phyloP scores from a whole-genome alignment of 2,888 invertebrate species.

The Drosophila differens region DNA sequence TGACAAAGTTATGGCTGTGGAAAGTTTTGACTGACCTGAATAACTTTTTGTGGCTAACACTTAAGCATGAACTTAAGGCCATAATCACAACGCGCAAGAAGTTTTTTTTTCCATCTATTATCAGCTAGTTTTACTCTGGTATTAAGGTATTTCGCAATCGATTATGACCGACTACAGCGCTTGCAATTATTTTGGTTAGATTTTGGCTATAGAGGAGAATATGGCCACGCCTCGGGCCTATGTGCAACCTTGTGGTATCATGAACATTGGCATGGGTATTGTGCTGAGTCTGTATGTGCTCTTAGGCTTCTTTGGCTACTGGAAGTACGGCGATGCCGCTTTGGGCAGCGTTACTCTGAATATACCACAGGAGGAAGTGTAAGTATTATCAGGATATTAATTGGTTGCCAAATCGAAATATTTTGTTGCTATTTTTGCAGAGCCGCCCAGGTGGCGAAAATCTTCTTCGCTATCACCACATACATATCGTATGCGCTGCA shows the following conservation, averaged over 20 bases:
- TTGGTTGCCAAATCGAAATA: not conserved
- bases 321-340: conserved; percentile 92
- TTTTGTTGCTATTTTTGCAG: conserved; percentile 74
- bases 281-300: conserved; percentile 93
- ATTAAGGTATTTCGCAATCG: not conserved
- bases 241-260: conserved; percentile 94
- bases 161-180: not conserved
- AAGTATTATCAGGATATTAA: conserved; percentile 83
- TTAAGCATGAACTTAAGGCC: not conserved
- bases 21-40: not conserved
- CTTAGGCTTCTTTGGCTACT: conserved; percentile 96
- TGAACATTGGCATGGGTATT: conserved; percentile 95
- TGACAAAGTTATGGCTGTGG: not conserved
- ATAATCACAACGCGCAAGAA: not conserved
- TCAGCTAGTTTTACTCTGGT: not conserved
- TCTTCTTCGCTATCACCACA: conserved; percentile 94
- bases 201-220: conserved; percentile 98
- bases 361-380: conserved; percentile 90
- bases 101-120: not conserved
- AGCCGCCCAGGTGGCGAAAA: conserved; percentile 91
- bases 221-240: conserved; percentile 96
- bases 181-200: conserved; percentile 86
- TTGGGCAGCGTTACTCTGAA: conserved; percentile 95
- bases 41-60: not conserved
- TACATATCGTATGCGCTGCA: conserved; percentile 98